Conservation (phyloP, 2,113 vertebrate species). For the Leucopsar rothschildi region DNA sequence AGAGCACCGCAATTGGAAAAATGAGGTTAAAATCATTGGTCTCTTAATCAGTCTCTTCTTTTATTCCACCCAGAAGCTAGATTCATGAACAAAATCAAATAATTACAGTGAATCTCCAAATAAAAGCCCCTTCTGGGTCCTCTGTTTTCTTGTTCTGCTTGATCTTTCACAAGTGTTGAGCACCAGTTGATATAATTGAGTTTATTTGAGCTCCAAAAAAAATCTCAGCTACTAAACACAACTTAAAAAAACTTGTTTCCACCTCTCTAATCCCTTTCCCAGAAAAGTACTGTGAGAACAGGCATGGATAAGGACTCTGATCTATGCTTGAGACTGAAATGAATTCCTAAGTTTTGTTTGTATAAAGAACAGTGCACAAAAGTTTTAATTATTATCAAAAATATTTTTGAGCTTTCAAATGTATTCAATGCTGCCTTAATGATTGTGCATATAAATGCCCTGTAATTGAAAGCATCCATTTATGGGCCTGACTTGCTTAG, state of each 20-base stretch:
- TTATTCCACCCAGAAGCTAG: background rate
- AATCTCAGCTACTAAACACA: background rate
- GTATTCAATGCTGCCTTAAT: background rate
- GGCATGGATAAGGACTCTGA: background rate
- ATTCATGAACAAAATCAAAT: background rate
- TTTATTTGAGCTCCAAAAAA: background rate
- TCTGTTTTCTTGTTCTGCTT: background rate
- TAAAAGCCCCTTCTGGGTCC: background rate
- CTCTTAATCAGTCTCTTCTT: background rate
- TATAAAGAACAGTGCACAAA: background rate
- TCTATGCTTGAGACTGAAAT: background rate
- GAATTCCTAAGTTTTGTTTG: background rate
- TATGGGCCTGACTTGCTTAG: constrained; percentile 31
- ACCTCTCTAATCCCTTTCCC: background rate
- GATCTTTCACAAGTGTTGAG: background rate
- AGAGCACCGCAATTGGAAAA: background rate
- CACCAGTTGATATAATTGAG: constrained; percentile 1
- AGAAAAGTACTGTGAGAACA: background rate
- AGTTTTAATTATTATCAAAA: constrained; percentile 13
- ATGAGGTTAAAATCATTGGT: background rate
- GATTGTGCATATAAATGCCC: constrained; percentile 10
- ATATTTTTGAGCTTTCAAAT: constrained; percentile 27
- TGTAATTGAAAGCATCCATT: constrained; percentile 39
- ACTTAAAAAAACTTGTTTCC: background rate
- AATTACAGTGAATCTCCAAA: background rate